A percentile compares a stretch with the other conserved stretches of the same genome.
These are phyloP conservation scores for Ceratoteleas bidentatus DNA, from an alignment of 1,140 invertebrate species.

Conservation along the genomic window DNA sequence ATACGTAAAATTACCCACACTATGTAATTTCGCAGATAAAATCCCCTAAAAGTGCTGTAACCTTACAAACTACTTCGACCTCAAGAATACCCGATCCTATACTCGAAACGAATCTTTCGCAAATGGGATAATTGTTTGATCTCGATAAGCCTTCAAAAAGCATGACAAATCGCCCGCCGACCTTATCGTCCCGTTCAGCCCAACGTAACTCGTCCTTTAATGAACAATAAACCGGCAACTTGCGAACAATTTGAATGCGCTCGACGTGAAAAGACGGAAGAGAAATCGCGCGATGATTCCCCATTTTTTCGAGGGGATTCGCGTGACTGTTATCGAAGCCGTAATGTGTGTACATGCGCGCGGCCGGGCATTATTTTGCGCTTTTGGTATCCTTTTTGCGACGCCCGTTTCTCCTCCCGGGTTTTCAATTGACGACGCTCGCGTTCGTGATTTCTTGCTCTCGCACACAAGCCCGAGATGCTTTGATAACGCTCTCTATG, in stretches of 20 bases:
- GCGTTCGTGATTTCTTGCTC: slow-evolving; percentile 34
- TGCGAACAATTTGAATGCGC: slow-evolving; percentile 1
- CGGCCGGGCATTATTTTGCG: slow-evolving; percentile 43
- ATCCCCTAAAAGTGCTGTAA: too few relatives aligned
- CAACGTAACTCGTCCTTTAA: background rate
- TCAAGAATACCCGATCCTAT: too few relatives aligned
- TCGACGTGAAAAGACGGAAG: slow-evolving; percentile 17
- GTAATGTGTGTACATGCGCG: slow-evolving; percentile 28
- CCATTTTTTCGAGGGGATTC: slow-evolving; percentile 21
- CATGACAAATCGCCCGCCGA: too few relatives aligned
- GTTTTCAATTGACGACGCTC: slow-evolving; percentile 48
- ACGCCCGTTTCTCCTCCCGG: slow-evolving; percentile 27
- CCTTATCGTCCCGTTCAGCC: too few relatives aligned
- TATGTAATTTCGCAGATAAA: too few relatives aligned
- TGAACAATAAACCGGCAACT: background rate
- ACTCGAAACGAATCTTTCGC: too few relatives aligned
- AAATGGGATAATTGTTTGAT: too few relatives aligned
- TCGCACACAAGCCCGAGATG: slow-evolving; percentile 34
- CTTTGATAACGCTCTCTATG: slow-evolving; percentile 56
- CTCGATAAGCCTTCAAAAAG: too few relatives aligned
- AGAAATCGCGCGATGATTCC: slow-evolving; percentile 33
- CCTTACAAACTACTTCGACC: too few relatives aligned
- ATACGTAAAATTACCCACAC: too few relatives aligned
- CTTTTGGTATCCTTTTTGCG: slow-evolving; percentile 42
- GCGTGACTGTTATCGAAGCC: slow-evolving; percentile 56